Evolutionary conservation across 2,113 vertebrate genomes (phyloP).

Genomic region (Dipodomys spectabilis): DNA sequence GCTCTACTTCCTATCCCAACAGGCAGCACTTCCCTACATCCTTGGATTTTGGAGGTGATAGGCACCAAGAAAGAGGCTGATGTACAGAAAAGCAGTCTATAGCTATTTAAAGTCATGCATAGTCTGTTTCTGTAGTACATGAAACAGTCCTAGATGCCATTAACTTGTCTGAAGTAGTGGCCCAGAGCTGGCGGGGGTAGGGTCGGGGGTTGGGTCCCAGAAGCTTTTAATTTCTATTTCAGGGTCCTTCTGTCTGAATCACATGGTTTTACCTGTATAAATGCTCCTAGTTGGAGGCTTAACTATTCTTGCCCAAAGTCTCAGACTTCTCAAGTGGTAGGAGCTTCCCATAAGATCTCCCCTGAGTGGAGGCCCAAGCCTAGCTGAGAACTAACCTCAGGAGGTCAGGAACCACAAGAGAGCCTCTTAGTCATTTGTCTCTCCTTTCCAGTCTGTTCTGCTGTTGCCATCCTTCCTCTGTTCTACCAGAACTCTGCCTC

Average conservation of each 20-base stretch:
- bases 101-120: not conserved
- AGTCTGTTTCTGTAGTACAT: too few species aligned
- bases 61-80: not conserved
- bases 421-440: not conserved
- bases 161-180: too few species aligned
- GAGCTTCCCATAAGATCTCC: not conserved
- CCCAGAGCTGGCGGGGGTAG: too few species aligned
- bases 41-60: not conserved
- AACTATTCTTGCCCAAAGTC: not conserved
- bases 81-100: not conserved
- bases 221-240: not conserved
- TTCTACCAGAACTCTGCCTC: not conserved
- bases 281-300: not conserved
- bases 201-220: too few species aligned
- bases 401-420: not conserved
- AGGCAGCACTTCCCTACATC: not conserved
- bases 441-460: not conserved
- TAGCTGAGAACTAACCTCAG: not conserved
- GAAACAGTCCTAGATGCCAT: not conserved
- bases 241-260: not conserved
- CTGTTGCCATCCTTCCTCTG: too few species aligned
- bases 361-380: not conserved
- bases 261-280: not conserved
- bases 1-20: not conserved
- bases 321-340: not conserved